phyloP scores from a whole-genome alignment of 2,113 vertebrate genomes.

The Tupaia tana region DNA sequence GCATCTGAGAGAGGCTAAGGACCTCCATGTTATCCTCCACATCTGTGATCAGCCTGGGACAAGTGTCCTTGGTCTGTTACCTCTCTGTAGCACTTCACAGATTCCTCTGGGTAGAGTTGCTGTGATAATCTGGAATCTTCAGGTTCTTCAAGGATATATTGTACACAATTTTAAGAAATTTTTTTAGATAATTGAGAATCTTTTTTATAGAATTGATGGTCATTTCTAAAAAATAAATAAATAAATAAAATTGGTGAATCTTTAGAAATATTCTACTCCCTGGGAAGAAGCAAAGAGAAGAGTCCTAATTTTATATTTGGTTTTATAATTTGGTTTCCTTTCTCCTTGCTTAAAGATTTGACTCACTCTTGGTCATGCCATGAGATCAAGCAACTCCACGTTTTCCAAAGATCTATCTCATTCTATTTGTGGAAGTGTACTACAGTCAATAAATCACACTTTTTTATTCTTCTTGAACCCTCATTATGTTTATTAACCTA shows the following conservation, averaged over 20 bases:
- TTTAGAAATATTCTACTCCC: background rate
- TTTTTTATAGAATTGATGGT: background rate
- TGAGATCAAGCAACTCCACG: background rate
- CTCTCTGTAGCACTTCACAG: background rate
- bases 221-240: no score
- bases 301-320: background rate
- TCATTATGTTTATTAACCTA: background rate
- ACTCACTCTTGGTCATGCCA: background rate
- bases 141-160: background rate
- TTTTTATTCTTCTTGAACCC: background rate
- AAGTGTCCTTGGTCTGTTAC: background rate
- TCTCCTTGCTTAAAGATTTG: background rate
- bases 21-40: conserved; percentile 62
- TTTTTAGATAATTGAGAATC: background rate
- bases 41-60: background rate
- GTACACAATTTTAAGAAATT: background rate
- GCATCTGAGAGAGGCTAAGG: conserved; percentile 69
- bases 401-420: background rate
- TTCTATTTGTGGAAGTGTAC: background rate
- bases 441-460: background rate
- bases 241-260: no score
- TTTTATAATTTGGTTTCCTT: background rate
- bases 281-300: background rate
- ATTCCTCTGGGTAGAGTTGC: background rate
- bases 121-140: background rate